Evolutionary conservation across 2,888 invertebrate genomes (phyloP).

Genomic region (Hypolimnas misippus): DNA sequence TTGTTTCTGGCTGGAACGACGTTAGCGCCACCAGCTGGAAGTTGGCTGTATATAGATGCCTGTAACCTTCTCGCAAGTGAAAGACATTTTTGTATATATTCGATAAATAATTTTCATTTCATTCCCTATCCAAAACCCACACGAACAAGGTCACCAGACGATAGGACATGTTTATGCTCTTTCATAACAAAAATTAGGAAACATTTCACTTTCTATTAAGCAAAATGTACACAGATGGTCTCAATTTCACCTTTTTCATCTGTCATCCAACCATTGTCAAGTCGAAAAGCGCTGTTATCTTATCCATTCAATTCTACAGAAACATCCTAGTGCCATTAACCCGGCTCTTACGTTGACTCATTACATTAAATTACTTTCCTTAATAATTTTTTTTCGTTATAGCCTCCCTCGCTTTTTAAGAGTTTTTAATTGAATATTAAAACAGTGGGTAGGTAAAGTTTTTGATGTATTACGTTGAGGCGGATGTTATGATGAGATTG

Average conservation of each 20-base stretch:
- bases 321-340: slow-evolving; percentile 3
- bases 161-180: not conserved
- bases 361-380: slow-evolving; percentile 5
- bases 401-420: not conserved
- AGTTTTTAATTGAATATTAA: slow-evolving; percentile 2
- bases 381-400: not conserved
- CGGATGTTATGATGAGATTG: too few relatives aligned
- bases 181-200: not conserved
- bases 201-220: not conserved
- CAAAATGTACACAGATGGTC: not conserved
- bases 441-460: not conserved
- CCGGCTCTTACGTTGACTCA: not conserved
- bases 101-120: too few relatives aligned
- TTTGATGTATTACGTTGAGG: not conserved
- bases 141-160: not conserved
- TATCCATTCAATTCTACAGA: slow-evolving; percentile 11
- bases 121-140: not conserved
- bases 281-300: slow-evolving; percentile 1
- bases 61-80: too few relatives aligned
- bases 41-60: too few relatives aligned
- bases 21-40: too few relatives aligned
- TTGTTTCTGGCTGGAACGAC: too few relatives aligned
- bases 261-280: slow-evolving; percentile 7
- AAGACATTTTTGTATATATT: too few relatives aligned
- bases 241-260: not conserved